A percentile compares a stretch with the other conserved stretches of the same genome.
Conservation (phyloP, 2,888 invertebrate genomes). For the Zele albiditarsus region DNA sequence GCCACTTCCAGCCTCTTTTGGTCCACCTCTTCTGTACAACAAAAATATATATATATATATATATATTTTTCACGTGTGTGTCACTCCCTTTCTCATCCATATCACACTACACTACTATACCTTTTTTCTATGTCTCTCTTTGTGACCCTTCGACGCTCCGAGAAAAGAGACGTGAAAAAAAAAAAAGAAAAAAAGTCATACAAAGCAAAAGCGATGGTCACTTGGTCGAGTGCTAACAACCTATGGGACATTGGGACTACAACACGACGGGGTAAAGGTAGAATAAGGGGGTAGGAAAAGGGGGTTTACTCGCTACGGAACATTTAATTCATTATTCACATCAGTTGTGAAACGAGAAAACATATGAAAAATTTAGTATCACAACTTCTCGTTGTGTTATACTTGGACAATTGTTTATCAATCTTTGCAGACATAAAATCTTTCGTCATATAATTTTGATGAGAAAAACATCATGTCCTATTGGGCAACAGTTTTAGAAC, state of each 20-base stretch:
- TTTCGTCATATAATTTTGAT: slow-evolving; percentile 7
- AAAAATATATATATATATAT: slow-evolving; percentile 12
- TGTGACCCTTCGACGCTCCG: slow-evolving; percentile 18
- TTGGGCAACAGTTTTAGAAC: not conserved
- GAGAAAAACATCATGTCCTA: not conserved
- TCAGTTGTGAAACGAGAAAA: slow-evolving; percentile 41
- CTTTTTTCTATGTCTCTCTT: not conserved
- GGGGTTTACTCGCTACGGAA: slow-evolving; percentile 57
- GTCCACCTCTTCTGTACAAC: slow-evolving; percentile 50
- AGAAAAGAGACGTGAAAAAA: slow-evolving; percentile 1
- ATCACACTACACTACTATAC: slow-evolving; percentile 13
- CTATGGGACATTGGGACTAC: slow-evolving; percentile 58
- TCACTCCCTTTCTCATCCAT: slow-evolving; percentile 45
- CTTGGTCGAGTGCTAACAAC: slow-evolving; percentile 66
- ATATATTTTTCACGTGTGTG: slow-evolving; percentile 40
- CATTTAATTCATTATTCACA: slow-evolving; percentile 73
- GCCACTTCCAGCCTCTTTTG: slow-evolving; percentile 42
- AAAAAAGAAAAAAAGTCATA: slow-evolving; percentile 52
- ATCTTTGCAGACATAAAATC: slow-evolving; percentile 6
- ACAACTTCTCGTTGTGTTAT: slow-evolving; percentile 1
- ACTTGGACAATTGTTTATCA: slow-evolving; percentile 6
- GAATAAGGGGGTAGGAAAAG: not conserved
- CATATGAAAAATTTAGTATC: slow-evolving; percentile 67
- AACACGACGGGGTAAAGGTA: slow-evolving; percentile 2
- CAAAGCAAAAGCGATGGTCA: slow-evolving; percentile 66